Percentiles rank a stretch among this genome's conserved stretches.
These are phyloP conservation scores for Brachypalpus laphriformis DNA, from an alignment of 2,888 invertebrate species.

Conservation along the genomic window DNA sequence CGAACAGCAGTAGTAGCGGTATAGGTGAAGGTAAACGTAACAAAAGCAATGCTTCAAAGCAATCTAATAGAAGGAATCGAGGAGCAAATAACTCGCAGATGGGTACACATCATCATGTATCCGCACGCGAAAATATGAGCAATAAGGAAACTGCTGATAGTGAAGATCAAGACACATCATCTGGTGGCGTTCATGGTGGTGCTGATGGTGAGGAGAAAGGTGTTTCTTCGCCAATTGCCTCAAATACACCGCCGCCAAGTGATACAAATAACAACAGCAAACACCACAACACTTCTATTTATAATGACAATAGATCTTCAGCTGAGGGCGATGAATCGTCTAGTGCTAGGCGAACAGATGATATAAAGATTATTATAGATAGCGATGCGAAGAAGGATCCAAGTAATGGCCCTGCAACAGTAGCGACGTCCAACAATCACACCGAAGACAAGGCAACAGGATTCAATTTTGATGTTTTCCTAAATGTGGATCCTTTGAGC, in stretches of 20 bases:
- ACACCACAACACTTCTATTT: background rate
- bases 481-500: constrained; percentile 91
- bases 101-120: constrained; percentile 6
- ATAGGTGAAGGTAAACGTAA: constrained; percentile 23
- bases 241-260: background rate
- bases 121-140: background rate
- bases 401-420: constrained; percentile 39
- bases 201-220: background rate
- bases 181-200: background rate
- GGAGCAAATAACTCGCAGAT: constrained; percentile 17
- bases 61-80: constrained; percentile 7
- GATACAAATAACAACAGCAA: constrained; percentile 59
- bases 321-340: background rate
- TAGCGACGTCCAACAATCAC: constrained; percentile 16
- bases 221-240: background rate
- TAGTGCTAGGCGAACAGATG: constrained; percentile 17
- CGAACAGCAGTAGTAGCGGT: constrained; percentile 45
- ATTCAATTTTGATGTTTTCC: constrained; percentile 93
- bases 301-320: constrained; percentile 5
- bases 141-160: background rate
- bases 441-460: constrained; percentile 82
- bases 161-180: constrained; percentile 14
- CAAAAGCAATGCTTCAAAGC: constrained; percentile 1
- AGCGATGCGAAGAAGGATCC: constrained; percentile 25
- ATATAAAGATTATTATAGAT: constrained; percentile 2